A percentile compares a stretch with the other conserved stretches of the same genome.
Conservation (phyloP, 2,797 vertebrate genomes). For the Sebastes itinus region DNA sequence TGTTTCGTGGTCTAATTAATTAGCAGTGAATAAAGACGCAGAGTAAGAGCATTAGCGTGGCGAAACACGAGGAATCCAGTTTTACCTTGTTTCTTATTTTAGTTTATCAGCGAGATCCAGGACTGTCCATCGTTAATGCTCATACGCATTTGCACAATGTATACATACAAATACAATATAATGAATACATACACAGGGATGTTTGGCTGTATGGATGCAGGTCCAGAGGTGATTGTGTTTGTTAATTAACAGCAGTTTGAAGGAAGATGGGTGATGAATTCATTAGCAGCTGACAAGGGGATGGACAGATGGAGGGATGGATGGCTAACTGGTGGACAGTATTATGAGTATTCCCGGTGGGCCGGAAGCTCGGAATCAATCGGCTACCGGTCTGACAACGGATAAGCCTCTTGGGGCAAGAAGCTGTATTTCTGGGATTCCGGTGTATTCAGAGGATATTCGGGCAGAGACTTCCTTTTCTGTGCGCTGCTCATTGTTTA, state of each 20-base stretch:
- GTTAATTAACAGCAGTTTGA: conserved; percentile 73
- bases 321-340: too few relatives aligned
- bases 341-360: background rate
- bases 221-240: conserved; percentile 44
- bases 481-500: too few relatives aligned
- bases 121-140: conserved; percentile 61
- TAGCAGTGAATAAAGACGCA: conserved; percentile 72
- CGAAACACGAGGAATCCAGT: conserved; percentile 40
- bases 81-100: conserved; percentile 19
- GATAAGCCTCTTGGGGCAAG: too few relatives aligned
- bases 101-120: conserved; percentile 80
- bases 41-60: conserved; percentile 67
- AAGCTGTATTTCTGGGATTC: too few relatives aligned
- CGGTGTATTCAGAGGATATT: too few relatives aligned
- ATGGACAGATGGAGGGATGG: background rate
- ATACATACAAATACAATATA: background rate
- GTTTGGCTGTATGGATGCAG: conserved; percentile 1
- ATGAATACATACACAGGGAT: background rate
- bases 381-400: too few relatives aligned
- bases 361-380: background rate
- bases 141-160: background rate
- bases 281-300: conserved; percentile 60
- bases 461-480: too few relatives aligned
- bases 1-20: conserved; percentile 72
- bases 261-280: conserved; percentile 57